Base-by-base conservation (phyloP, 2,888 invertebrate genomes). In the Prosopocoilus inquinatus region DNA sequence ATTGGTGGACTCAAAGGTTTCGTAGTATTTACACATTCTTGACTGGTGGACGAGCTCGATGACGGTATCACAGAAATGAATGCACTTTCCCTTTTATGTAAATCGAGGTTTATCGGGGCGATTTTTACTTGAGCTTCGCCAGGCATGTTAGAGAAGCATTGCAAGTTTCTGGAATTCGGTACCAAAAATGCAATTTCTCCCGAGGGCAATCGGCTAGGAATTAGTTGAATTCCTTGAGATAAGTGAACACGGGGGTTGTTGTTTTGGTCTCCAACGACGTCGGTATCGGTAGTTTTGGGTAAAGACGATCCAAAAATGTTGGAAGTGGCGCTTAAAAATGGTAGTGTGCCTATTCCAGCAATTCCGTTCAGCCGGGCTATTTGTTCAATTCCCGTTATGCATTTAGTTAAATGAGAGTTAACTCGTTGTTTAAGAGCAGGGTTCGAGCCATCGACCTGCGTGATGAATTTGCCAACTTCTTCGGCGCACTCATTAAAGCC, bases 401-500 rank as follows among this genome's bases (percentile, higher is more conserved):
- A 90, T 53, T 85, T 85, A 61, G 89, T 87, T 59, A 94, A 78
- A 71, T 94, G 92, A 63, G 87, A 84, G 59, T 92, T 80, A 9
- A 94, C 81, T 38, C 91, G 83, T 44, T 88, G 84, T 70, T 86
- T 87, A 32, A 91, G 81, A 0, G 84, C 82, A 0, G 88, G 81
- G 60, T 92, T 92, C 32, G 92, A 73, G 0, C 90, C 91, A 12
- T 89, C 88, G 74, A 89, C 91, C 68, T 89, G 85, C 59, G 87
- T 84, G 44, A 89, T 83, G 77, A 87, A 89, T 66, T 87, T 79
- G 56, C 86, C 84, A 12, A 95, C 94, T 79, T 94, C 94, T 12
- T 86, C 86, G 13, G 91, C 92, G 73, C 94, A 94, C 75, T 94
- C 94, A 51, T 88, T 87, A 79, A 92, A 94, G 62, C 94, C 94